Base-by-base conservation (phyloP, 2,888 invertebrate genomes). In the Sinotaia quadrata region DNA sequence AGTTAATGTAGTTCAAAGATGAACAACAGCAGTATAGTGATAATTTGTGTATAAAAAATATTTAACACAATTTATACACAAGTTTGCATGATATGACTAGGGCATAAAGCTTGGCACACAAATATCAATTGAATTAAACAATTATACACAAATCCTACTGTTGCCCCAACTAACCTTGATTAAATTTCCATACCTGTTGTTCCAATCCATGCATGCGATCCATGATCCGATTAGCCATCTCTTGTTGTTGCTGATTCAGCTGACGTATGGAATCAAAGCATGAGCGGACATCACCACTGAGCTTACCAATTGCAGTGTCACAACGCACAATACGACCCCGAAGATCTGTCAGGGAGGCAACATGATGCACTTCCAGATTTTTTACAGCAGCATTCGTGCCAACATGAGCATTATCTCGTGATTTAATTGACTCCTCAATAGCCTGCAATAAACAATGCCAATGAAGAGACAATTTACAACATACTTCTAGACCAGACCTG, bases 361-460 rank as follows among this genome's bases (percentile, higher is more conserved):
- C 86, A 74, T 87, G 87, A 54, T 86, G 85, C 18, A 86, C 81
- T 71, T 88, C 88, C 7, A 88, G 75, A 66, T 84, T 85, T 69
- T 85, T 85, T 5, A 88, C 82, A 1, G 86, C 85, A 36, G 78
- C 77, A 62, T 83, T 83, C 7, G 86, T 83, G 8, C 83, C 81
- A 1, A 79, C 77, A 21, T 80, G 68, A 27, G 80, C 82, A 21
- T 71, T 71, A 61, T 86, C 86, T 58, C 83, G 75, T 5, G 74
- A 51, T 58, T 81, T 74, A 5, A 87, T 78, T 67, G 84, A 79
- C 4, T 81, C 81, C 51, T 87, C 87, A 44, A 87, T 57, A 51
- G 75, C 68, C 87, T 87, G 69, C 24, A 71, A 8, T 21, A 4
- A 44, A 27, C 3, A 27, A 12, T 51, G 12, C 12, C 51, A 5